Base-by-base conservation (phyloP, 2,888 invertebrate genomes). In the Drosophila fungiperda region DNA sequence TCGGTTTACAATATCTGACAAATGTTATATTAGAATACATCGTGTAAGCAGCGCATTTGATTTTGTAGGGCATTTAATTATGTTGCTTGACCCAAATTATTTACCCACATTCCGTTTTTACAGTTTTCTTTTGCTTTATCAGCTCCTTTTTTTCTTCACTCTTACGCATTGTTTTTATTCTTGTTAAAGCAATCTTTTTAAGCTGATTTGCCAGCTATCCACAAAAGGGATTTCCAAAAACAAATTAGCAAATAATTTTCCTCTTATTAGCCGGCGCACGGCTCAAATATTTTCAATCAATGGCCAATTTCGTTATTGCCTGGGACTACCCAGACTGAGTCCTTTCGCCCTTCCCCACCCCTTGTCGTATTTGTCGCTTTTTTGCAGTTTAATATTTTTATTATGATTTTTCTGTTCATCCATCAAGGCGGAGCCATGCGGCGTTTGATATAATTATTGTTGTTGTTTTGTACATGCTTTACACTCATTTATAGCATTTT, bases 201-300 rank as follows among this genome's bases (percentile, higher is more conserved):
- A 87, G 89, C 84, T 73, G 80, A 77, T 87, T 89, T 75, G 54
- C 59, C 23, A 53, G 63, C 67, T 29, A 60, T 52, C 60, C 60
- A 40, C 58, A 62, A 69, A 76, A 70, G 49, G 68, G 62, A 53
- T 50, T 42, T 64, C 7, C 38, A 50, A 52, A 78, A 87, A 70
- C 70, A 89, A 86, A 89, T 89, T 84, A 84, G 85, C 71, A 89
- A 86, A 84, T 82, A 89, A 89, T 89, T 84, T 72, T 63, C 54
- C 70, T 73, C 69, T 78, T 87, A 87, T 87, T 79, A 87, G 82
- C 76, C 55, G 54, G 54, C 15, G 65, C 61, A 58, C 45, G 80
- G 65, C 53, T 70, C 68, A 71, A 69, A 87, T 77, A 76, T 65
- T 87, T 87, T 80, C 73, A 73, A 85, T 85, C 82, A 84, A 71